Base-by-base conservation (phyloP, 64 coral and sea anemone species). In the Stylophora pistillata region DNA sequence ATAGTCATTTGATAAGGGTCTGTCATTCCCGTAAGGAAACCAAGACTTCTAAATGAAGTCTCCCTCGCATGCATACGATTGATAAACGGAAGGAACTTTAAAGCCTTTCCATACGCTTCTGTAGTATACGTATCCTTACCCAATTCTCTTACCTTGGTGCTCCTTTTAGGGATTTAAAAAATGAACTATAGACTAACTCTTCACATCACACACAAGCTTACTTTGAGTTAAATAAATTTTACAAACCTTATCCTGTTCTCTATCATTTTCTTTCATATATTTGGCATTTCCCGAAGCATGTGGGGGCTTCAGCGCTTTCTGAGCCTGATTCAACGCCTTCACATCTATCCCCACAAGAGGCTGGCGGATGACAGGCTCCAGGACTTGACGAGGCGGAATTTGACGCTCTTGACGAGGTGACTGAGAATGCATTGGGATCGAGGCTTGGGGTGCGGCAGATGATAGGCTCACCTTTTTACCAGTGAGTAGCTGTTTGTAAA, bases 401-500 rank as follows among this genome's bases (percentile, higher is more conserved):
- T n/a, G n/a, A n/a, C n/a, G 10, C 66, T 56, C 65, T 29, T n/a
- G n/a, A n/a, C n/a, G n/a, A n/a, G n/a, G n/a, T n/a, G 33, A n/a
- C 28, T 88, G 75, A 23, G 53, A 58, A 17, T 33, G 61, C 0
- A 86, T 30, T 62, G 29, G 23, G 28, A 28, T 56, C 63, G 28
- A n/a, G 31, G 28, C 41, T 71, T 25, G 74, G 56, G 86, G 76
- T 15, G 65, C 77, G 61, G 76, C 76, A 31, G 90, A 86, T 60
- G 89, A 88, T 30, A 95, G 13, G 33, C 88, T 87, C 20, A 95
- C 91, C 61, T 85, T 87, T 12, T 92, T 88, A 26, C 89, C 89
- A 34, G 86, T 81, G 30, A 83, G 86, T 17, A 88, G 79, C 71
- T 95, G 94, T 54, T 95, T 88, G 77, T 79, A 87, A 20, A 95